Evolutionary conservation across 2,888 invertebrate species (phyloP).

Genomic region (Ommatoiulus sabulosus): DNA sequence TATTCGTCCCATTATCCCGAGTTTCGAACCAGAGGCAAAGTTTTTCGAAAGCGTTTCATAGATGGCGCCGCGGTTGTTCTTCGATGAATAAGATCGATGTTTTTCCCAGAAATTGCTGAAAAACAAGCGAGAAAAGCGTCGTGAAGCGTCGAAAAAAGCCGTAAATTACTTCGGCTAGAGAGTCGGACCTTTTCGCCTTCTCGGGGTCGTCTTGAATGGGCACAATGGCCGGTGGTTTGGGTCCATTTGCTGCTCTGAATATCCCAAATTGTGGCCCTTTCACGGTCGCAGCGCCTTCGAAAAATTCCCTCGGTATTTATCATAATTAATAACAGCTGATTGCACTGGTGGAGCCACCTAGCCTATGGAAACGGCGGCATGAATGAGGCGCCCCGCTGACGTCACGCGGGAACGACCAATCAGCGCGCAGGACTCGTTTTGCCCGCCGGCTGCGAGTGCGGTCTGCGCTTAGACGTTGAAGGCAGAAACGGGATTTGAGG

Average conservation of each 20-base stretch:
- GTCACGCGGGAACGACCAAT: neutral
- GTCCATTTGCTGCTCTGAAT: neutral
- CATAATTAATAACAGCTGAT: slow-evolving; percentile 59
- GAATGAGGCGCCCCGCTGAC: slow-evolving; percentile 2
- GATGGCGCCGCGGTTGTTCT: neutral
- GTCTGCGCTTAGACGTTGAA: slow-evolving; percentile 8
- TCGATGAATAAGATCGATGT: neutral
- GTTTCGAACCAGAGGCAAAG: neutral
- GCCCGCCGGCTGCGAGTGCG: neutral
- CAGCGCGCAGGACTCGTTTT: neutral
- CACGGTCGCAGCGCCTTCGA: neutral
- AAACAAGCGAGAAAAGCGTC: neutral
- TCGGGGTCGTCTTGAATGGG: neutral
- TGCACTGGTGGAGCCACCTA: slow-evolving; percentile 55
- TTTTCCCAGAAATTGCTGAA: neutral
- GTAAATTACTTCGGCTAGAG: neutral
- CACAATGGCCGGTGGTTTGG: neutral
- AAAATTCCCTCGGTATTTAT: slow-evolving; percentile 50
- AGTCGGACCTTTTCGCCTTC: neutral
- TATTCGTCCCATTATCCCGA: too few species aligned
- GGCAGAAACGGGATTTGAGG: slow-evolving; percentile 55
- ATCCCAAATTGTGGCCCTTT: neutral
- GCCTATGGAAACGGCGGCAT: slow-evolving; percentile 49
- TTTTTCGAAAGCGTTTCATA: neutral
- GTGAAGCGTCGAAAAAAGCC: neutral